These are phyloP conservation scores for Anguilla pacifica DNA, from an alignment of 2,797 vertebrate genomes.

Conservation along the genomic window DNA sequence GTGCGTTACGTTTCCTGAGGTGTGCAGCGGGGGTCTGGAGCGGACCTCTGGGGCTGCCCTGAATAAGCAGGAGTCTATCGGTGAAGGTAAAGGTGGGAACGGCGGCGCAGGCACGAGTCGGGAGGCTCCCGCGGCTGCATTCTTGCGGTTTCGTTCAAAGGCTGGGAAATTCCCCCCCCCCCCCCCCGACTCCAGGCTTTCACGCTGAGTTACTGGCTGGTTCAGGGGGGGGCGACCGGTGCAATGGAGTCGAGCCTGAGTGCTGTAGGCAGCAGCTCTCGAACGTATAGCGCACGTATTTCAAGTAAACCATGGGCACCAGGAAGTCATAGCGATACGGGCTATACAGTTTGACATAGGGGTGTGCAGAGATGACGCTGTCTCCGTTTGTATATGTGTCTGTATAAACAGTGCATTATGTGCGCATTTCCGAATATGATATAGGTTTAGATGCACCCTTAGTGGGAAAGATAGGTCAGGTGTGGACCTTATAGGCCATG, in stretches of 20 bases:
- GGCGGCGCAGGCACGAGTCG: conserved; percentile 61
- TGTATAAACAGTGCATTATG: background rate
- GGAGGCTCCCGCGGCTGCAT: conserved; percentile 77
- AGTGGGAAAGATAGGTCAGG: background rate
- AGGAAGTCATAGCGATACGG: background rate
- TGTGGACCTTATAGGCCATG: background rate
- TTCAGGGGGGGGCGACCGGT: background rate
- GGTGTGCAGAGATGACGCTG: too few species aligned
- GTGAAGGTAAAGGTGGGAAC: conserved; percentile 65
- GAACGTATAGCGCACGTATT: background rate
- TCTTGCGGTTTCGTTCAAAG: conserved; percentile 86
- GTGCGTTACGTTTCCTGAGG: conserved; percentile 32
- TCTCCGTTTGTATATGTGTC: background rate
- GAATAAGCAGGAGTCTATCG: conserved; percentile 63
- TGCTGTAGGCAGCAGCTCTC: background rate
- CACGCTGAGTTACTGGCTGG: conserved; percentile 48
- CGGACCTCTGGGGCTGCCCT: conserved; percentile 53
- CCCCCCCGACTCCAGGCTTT: conserved; percentile 62
- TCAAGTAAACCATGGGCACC: background rate
- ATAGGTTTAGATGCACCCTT: background rate
- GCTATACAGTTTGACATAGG: background rate
- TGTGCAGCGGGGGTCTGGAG: conserved; percentile 45
- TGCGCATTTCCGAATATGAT: background rate
- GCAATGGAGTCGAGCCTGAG: background rate
- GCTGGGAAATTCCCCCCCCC: conserved; percentile 66